These are phyloP conservation scores for Oryctolagus cuniculus DNA, from an alignment of 2,113 vertebrate genomes.

Conservation along the genomic window DNA sequence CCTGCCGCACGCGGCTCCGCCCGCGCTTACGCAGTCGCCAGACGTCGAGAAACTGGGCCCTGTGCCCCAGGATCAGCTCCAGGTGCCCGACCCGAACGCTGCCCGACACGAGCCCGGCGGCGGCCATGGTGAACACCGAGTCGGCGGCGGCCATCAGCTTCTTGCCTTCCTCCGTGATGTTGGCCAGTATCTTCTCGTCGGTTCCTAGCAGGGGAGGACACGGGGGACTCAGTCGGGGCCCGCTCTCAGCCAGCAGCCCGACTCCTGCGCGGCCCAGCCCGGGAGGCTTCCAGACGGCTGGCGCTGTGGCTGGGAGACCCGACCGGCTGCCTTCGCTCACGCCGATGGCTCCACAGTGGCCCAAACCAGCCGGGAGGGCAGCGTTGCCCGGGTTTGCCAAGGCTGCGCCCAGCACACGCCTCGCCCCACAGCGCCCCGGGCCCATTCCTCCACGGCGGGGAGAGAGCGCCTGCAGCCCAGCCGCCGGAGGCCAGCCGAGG, in stretches of 20 bases:
- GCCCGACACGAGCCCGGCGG: conserved; percentile 78
- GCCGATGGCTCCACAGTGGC: no score
- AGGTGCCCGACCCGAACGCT: conserved; percentile 87
- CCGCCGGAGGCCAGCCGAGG: no score
- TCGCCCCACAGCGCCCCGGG: no score
- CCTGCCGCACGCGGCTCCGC: rapidly evolving
- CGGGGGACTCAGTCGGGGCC: no score
- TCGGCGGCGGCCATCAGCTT: conserved; percentile 85
- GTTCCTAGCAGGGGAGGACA: conserved; percentile 83
- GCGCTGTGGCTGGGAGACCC: no score
- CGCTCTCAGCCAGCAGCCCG: no score
- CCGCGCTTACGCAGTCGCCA: conserved; percentile 89
- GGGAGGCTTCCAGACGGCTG: not conserved
- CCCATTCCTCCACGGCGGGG: no score
- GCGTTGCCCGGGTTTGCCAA: rapidly evolving
- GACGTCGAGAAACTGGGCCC: conserved; percentile 85
- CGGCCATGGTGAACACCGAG: conserved; percentile 84
- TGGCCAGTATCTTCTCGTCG: conserved; percentile 84
- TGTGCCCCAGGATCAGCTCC: conserved; percentile 84
- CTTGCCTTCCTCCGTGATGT: conserved; percentile 87
- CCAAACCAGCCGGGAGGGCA: not conserved
- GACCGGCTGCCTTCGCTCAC: no score
- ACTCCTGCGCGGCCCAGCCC: no score
- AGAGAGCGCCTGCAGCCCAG: no score
- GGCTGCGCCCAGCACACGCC: not conserved